phyloP scores from a whole-genome alignment of 1,140 invertebrate genomes.

The Drosophila insularis region DNA sequence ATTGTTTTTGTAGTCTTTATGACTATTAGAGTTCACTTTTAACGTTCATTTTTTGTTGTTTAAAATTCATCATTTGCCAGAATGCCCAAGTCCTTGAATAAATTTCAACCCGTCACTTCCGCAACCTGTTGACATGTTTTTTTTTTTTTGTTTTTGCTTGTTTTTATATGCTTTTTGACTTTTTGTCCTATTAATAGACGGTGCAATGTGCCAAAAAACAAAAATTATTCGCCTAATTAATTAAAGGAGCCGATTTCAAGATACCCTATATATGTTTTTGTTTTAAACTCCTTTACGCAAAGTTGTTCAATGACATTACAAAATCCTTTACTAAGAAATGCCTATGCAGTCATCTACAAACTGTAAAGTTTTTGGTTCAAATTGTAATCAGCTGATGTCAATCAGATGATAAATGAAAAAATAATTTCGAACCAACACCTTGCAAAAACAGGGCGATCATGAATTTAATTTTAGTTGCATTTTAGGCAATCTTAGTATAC shows the following conservation, averaged over 20 bases:
- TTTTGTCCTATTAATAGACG: slow-evolving; percentile 65
- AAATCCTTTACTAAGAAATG: too few species aligned
- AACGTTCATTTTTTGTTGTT: background rate
- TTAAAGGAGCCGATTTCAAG: background rate
- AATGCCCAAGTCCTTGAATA: slow-evolving; percentile 48
- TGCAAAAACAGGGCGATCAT: too few species aligned
- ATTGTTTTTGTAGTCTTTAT: background rate
- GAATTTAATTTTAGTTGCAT: too few species aligned
- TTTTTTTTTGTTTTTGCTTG: slow-evolving; percentile 18
- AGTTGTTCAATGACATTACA: too few species aligned
- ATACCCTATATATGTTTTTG: slow-evolving; percentile 14
- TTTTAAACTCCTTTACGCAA: too few species aligned
- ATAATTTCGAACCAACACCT: too few species aligned
- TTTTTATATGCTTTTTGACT: slow-evolving; percentile 29
- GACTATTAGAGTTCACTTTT: slow-evolving; percentile 10
- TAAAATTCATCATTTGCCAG: slow-evolving; percentile 5
- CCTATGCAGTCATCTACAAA: too few species aligned
- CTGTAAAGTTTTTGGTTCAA: too few species aligned
- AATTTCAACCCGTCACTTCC: slow-evolving; percentile 55
- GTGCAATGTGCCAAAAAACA: slow-evolving; percentile 70
- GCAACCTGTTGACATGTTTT: slow-evolving; percentile 73
- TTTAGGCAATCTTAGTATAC: too few species aligned
- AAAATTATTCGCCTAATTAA: background rate
- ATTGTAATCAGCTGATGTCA: too few species aligned
- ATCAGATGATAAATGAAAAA: too few species aligned